phyloP scores from a whole-genome alignment of 2,113 vertebrate species.

The Sapajus apella region DNA sequence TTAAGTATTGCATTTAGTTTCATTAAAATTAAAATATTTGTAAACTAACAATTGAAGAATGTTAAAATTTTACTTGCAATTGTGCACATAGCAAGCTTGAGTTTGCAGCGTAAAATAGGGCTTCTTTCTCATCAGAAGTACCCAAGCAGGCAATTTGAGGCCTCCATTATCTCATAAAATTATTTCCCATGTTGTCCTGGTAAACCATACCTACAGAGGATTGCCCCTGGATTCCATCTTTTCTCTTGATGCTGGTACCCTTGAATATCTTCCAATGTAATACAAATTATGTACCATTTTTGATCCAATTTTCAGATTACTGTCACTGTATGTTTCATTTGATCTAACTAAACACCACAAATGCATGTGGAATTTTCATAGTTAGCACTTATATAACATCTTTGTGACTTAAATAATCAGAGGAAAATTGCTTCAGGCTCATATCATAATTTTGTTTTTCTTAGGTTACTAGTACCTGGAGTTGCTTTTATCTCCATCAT shows the following conservation, averaged over 20 bases:
- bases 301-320: neutral
- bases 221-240: neutral
- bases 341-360: neutral
- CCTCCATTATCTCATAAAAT: neutral
- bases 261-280: neutral
- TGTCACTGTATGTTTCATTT: neutral
- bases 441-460: neutral
- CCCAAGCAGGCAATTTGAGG: too few species aligned
- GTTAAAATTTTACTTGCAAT: neutral
- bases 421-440: neutral
- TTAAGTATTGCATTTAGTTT: neutral
- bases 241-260: neutral
- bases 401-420: neutral
- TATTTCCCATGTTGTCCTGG: neutral
- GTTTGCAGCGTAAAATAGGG: neutral
- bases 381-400: neutral
- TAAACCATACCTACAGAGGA: too few species aligned
- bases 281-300: neutral
- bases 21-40: neutral
- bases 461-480: slow-evolving; percentile 87
- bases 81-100: neutral
- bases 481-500: slow-evolving; percentile 81
- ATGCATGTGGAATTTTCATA: neutral
- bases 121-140: neutral
- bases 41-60: neutral